Base-by-base conservation (phyloP, 1,140 invertebrate species). In the Drosophila ananassae region DNA sequence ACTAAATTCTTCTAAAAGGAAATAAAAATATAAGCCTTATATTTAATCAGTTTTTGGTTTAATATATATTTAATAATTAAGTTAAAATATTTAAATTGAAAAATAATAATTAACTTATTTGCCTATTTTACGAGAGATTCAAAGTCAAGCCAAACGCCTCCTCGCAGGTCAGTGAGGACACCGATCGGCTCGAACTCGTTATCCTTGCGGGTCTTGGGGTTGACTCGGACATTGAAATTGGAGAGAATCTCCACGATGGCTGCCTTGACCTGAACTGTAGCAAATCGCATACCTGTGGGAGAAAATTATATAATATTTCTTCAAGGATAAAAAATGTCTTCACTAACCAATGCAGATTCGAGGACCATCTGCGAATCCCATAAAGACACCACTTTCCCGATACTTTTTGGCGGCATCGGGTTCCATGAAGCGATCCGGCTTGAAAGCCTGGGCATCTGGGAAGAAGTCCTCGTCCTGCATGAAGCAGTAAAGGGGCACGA, bases 391-490 rank as follows among this genome's bases (percentile, higher is more conserved):
- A 2, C 53, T 58, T 10, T 91, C 90, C 1, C 77, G 54, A 22
- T 56, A 90, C 1, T 55, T 69, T 52, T 91, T 91, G 13, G 61
- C 56, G 7, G 82, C 82, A 54, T 83, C 68, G 3, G 74, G 59
- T 13, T 82, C 81, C 25, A 77, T 32, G 12, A 91, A 91, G 85
- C 96, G 92, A 39, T 96, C 95, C 0, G 97, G 97, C 89, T 95
- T 93, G 83, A 95, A 98, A 9, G 89, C 87, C 4, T 95, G 92
- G 0, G 96, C 95, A 64, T 97, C 92, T 9, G 94, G 93, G 68
- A 94, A 98, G 75, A 94, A 93, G 22, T 94, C 84, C 3, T 93
- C 92, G 81, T 97, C 95, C 3, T 78, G 78, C 59, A 95, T 95
- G 2, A 94, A 64, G 0, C 92, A 93, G 50, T 92, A 87, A 21